Evolutionary conservation across 2,113 vertebrate genomes (phyloP).

Genomic region (Micromys minutus): DNA sequence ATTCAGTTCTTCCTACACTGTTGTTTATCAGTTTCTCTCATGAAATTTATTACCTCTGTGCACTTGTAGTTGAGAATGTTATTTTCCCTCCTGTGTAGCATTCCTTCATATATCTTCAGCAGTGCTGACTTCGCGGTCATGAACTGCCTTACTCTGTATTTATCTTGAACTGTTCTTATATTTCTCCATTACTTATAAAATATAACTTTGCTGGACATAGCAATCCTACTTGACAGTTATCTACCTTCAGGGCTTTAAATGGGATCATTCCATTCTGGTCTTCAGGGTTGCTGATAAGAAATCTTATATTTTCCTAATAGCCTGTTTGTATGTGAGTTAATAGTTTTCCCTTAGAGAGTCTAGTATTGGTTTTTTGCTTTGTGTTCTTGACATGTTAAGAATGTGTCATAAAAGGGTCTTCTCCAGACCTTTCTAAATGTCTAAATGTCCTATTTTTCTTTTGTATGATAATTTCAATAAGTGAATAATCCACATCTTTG

Average conservation of each 20-base stretch:
- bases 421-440: neutral
- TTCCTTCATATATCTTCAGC: neutral
- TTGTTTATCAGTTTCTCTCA: neutral
- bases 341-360: neutral
- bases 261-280: neutral
- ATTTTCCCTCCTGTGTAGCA: neutral
- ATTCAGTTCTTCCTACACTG: neutral
- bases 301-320: neutral
- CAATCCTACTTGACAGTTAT: neutral
- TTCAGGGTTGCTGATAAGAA: neutral
- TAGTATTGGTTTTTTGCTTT: neutral
- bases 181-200: neutral
- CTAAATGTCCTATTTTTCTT: neutral
- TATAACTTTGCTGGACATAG: neutral
- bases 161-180: neutral
- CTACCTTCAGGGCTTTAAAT: neutral
- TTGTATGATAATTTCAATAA: neutral
- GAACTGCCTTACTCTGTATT: neutral
- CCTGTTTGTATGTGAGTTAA: neutral
- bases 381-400: neutral
- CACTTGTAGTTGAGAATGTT: neutral
- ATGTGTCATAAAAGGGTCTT: neutral
- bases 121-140: neutral
- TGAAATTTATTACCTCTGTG: neutral
- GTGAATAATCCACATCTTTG: neutral